These are phyloP conservation scores for Melieria omissa DNA, from an alignment of 2,888 invertebrate genomes.

Conservation along the genomic window DNA sequence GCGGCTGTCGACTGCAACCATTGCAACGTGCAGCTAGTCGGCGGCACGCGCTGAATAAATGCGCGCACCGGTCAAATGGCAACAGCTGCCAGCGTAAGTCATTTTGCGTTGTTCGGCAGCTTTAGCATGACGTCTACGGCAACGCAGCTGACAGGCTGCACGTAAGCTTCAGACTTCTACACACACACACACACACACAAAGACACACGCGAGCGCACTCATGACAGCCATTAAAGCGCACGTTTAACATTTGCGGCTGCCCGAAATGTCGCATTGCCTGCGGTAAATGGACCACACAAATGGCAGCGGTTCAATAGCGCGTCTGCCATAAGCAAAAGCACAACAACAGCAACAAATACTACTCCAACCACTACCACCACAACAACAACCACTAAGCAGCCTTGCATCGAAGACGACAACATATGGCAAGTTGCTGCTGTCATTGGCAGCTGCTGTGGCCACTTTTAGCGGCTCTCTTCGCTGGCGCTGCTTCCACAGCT, in stretches of 20 bases:
- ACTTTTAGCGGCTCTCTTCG: background rate
- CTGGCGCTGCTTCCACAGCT: background rate
- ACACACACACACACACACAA: background rate
- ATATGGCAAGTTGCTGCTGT: slow-evolving; percentile 5
- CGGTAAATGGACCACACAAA: slow-evolving; percentile 22
- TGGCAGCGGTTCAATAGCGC: slow-evolving; percentile 9
- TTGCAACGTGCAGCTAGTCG: too few relatives aligned
- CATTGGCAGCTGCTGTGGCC: background rate
- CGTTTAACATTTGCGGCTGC: slow-evolving; percentile 11
- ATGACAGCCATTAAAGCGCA: background rate
- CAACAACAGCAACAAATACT: slow-evolving; percentile 10
- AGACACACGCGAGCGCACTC: slow-evolving; percentile 1
- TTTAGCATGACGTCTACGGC: too few relatives aligned
- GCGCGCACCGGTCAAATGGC: too few relatives aligned
- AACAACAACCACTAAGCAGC: slow-evolving; percentile 21
- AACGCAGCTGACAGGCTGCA: too few relatives aligned
- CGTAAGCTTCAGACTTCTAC: too few relatives aligned
- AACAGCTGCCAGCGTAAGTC: too few relatives aligned
- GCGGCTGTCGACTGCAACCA: too few relatives aligned
- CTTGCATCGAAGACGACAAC: background rate
- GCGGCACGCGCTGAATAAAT: too few relatives aligned
- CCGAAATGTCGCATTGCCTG: slow-evolving; percentile 30
- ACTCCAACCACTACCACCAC: background rate
- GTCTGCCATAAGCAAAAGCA: background rate
- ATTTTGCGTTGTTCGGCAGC: too few relatives aligned